Evolutionary conservation across 2,888 invertebrate species (phyloP).

Genomic region (Dicyrtomina minuta): DNA sequence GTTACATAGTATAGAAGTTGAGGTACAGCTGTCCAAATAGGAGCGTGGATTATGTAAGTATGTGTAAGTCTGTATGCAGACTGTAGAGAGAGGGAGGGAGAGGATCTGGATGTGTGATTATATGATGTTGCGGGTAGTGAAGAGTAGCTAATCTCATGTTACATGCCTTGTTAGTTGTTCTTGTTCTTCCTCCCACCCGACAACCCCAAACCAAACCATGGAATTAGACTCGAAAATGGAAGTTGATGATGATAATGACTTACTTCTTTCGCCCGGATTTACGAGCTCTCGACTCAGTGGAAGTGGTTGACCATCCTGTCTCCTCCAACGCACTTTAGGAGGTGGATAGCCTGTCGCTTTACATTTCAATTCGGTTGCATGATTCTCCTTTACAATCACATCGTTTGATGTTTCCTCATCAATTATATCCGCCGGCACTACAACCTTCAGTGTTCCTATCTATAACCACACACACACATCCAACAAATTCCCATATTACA

Average conservation of each 20-base stretch:
- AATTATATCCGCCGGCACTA: conserved; percentile 54
- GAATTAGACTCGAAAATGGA: not conserved
- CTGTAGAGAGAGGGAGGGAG: too few species aligned
- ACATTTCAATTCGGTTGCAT: conserved; percentile 53
- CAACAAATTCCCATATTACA: not conserved
- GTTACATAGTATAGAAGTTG: too few species aligned
- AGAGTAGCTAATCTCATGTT: conserved; percentile 9
- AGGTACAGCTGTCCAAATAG: too few species aligned
- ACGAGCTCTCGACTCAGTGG: conserved; percentile 48
- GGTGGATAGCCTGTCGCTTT: conserved; percentile 54
- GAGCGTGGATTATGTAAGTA: too few species aligned
- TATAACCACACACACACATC: conserved; percentile 17
- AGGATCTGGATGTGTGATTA: too few species aligned
- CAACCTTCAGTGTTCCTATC: conserved; percentile 55
- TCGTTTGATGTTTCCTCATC: conserved; percentile 55
- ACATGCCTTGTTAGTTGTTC: conserved; percentile 4
- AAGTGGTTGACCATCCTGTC: conserved; percentile 54
- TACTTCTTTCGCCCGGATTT: conserved; percentile 46
- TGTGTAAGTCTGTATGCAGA: too few species aligned
- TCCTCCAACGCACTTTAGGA: conserved; percentile 55
- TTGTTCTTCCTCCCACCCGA: not conserved
- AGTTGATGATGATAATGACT: conserved; percentile 17
- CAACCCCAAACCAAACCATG: not conserved
- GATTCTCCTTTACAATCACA: conserved; percentile 55
- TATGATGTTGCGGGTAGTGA: too few species aligned